Conservation (phyloP, 2,113 vertebrate genomes). For the Megatriorchis doriae region DNA sequence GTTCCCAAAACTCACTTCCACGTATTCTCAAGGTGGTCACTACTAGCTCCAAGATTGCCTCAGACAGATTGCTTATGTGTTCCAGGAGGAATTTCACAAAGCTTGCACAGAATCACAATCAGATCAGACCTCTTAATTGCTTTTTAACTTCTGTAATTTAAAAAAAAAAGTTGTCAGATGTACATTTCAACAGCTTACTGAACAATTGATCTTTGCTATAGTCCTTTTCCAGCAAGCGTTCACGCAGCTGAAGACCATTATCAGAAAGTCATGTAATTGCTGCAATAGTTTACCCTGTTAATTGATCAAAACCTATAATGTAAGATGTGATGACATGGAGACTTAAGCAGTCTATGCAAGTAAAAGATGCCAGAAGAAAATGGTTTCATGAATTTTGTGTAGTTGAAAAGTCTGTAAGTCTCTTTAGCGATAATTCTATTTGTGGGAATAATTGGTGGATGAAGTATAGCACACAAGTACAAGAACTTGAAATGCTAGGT, state of each 20-base stretch:
- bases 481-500: background rate
- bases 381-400: background rate
- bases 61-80: background rate
- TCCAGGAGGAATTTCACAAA: background rate
- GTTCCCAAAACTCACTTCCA: background rate
- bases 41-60: background rate
- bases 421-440: background rate
- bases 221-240: background rate
- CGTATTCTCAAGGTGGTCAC: background rate
- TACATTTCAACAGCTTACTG: background rate
- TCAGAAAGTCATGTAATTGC: background rate
- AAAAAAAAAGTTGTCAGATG: background rate
- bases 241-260: background rate
- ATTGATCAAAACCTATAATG: background rate
- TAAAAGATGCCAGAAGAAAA: background rate
- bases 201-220: background rate
- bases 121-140: background rate
- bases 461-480: background rate
- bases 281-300: background rate
- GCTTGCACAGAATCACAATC: background rate
- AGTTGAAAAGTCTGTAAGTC: background rate
- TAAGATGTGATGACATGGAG: background rate
- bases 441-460: background rate
- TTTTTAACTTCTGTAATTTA: background rate
- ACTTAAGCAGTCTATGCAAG: background rate